Base-by-base conservation (phyloP, 2,888 invertebrate genomes). In the Xestobium rufovillosum region DNA sequence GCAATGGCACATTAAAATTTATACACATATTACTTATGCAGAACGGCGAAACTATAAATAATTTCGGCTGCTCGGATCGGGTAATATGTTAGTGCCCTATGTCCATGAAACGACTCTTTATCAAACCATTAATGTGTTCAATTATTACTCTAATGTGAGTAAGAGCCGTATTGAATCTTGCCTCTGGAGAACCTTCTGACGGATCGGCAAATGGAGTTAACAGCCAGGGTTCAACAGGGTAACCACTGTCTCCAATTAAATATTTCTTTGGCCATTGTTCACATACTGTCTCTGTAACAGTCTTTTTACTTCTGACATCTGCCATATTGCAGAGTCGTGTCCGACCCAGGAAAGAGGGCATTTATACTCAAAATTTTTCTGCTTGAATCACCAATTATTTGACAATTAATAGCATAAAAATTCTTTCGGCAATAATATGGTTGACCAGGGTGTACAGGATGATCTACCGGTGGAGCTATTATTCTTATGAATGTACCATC, bases 1-100 rank as follows among this genome's bases (percentile, higher is more conserved):
- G n/a, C 23, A 19, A 8, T 19, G 23, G 23, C 6, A 19, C 23
- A n/a, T 19, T 19, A 19, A 19, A 19, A 19, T 14, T 9, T 17
- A 12, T 17, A 29, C 23, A 39, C 11, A 34, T 35, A 19, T 38
- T 39, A n/a, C n/a, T 36, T 39, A 8, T 36, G 32, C 14, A 39
- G 29, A 15, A 36, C 26, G 17, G 34, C 29, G 34, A 36, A 41
- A 19, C 33, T 33, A 28, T 33, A 33, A 34, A 41, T 41, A 27
- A 41, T 41, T 34, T 37, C 12, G 10, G 32, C 40, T 10, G 30
- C 34, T 25, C 19, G n/a, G 8, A 32, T 9, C 4, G 34, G 33
- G n/a, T 33, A 15, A 27, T 38, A 41, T 14, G 23, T 4, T 11
- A 41, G 31, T 23, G 37, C 34, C 28, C 41, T 38, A 11, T 38